phyloP scores from a whole-genome alignment of 2,888 invertebrate genomes.

The Petrophora chlorosata region DNA sequence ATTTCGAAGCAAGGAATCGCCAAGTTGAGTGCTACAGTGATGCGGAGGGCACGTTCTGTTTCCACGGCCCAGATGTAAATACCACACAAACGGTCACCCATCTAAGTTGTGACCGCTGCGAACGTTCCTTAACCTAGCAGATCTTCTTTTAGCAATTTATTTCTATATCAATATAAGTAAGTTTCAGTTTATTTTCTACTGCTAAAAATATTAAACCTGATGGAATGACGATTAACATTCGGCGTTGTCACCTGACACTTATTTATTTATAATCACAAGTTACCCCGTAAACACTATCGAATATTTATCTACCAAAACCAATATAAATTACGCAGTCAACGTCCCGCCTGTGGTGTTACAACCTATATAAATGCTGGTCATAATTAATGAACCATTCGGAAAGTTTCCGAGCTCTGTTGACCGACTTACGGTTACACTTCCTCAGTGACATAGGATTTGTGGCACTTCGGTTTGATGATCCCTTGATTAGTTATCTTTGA shows the following conservation, averaged over 20 bases:
- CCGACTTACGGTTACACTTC: constrained; percentile 51
- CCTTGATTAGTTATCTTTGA: constrained; percentile 1
- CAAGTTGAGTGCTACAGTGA: no score
- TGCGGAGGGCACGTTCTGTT: no score
- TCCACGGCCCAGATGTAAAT: no score
- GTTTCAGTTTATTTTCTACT: no score
- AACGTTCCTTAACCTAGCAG: no score
- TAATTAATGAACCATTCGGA: constrained; percentile 44
- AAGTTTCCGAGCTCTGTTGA: constrained; percentile 41
- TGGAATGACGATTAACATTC: no score
- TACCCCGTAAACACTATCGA: background rate
- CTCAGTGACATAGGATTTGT: constrained; percentile 43
- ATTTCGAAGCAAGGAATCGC: no score
- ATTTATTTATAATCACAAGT: background rate
- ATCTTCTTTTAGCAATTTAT: no score
- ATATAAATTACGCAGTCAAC: constrained; percentile 28
- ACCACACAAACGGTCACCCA: no score
- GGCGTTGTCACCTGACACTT: background rate
- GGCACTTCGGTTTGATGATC: constrained; percentile 5
- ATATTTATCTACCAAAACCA: constrained; percentile 18
- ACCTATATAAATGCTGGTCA: constrained; percentile 41
- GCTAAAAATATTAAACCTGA: no score
- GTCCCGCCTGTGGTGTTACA: constrained; percentile 35
- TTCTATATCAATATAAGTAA: no score
- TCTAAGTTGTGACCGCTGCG: no score